These are phyloP conservation scores for Formica exsecta DNA, from an alignment of 1,140 invertebrate genomes.

Conservation along the genomic window DNA sequence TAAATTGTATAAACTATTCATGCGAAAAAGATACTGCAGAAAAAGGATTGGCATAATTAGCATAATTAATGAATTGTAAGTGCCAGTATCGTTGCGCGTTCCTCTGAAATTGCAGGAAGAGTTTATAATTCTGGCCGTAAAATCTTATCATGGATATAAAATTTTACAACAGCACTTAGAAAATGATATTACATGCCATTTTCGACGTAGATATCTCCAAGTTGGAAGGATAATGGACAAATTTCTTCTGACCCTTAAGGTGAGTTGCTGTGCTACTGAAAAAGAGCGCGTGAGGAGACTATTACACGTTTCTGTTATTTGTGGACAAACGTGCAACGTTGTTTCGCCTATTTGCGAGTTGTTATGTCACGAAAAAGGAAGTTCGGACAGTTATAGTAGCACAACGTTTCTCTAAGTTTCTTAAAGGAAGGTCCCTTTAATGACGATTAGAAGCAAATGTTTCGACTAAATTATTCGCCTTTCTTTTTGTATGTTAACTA, in stretches of 20 bases:
- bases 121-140: conserved; percentile 18
- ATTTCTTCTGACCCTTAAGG: conserved; percentile 54
- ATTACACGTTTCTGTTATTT: conserved; percentile 59
- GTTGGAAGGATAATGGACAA: conserved; percentile 56
- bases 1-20: background rate
- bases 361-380: conserved; percentile 14
- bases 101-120: conserved; percentile 7
- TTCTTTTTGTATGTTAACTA: background rate
- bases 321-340: conserved; percentile 29
- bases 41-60: background rate
- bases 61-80: background rate
- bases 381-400: background rate
- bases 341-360: conserved; percentile 22
- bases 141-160: conserved; percentile 68
- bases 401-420: background rate
- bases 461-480: conserved; percentile 11
- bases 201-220: conserved; percentile 13
- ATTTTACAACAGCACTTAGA: conserved; percentile 61
- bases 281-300: conserved; percentile 39
- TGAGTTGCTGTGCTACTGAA: conserved; percentile 42
- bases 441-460: background rate
- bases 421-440: background rate
- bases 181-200: conserved; percentile 50
- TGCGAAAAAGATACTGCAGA: background rate
- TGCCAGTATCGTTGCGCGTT: background rate